Conservation (phyloP, 2,113 vertebrate species). For the Narcine bancroftii region DNA sequence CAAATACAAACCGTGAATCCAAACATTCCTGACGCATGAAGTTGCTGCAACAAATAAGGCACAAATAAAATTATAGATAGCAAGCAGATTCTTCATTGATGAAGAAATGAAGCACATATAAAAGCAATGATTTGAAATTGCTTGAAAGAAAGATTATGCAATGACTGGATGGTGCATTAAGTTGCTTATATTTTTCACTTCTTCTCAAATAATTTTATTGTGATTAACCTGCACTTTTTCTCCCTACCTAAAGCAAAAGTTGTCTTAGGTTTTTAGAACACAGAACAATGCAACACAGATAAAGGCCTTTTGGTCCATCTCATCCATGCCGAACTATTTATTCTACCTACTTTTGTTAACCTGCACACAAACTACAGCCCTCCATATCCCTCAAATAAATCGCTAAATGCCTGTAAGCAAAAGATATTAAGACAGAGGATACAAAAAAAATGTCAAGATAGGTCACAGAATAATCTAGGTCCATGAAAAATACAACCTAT, state of each 20-base stretch:
- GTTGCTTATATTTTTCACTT: background rate
- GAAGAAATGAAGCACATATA: background rate
- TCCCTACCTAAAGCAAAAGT: background rate
- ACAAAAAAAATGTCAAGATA: background rate
- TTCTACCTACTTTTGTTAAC: no score
- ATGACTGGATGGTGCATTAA: no score
- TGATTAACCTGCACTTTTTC: background rate
- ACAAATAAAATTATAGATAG: background rate
- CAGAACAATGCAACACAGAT: no score
- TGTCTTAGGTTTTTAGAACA: background rate
- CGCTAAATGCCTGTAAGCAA: background rate
- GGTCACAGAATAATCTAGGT: background rate
- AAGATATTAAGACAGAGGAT: background rate
- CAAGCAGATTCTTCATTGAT: background rate
- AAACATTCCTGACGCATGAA: conserved; percentile 98
- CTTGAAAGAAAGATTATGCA: background rate
- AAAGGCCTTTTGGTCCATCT: no score
- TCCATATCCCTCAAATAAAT: background rate
- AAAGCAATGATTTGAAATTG: background rate
- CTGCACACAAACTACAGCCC: no score
- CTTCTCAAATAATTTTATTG: background rate
- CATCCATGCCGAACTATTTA: no score
- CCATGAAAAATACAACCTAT: background rate
- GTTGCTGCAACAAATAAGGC: conserved; percentile 60
- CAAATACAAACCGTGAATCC: conserved; percentile 96